Percentiles rank a stretch among this genome's conserved stretches.
Evolutionary conservation across 2,797 vertebrate species (phyloP).

Genomic region (Denticeps clupeoides): DNA sequence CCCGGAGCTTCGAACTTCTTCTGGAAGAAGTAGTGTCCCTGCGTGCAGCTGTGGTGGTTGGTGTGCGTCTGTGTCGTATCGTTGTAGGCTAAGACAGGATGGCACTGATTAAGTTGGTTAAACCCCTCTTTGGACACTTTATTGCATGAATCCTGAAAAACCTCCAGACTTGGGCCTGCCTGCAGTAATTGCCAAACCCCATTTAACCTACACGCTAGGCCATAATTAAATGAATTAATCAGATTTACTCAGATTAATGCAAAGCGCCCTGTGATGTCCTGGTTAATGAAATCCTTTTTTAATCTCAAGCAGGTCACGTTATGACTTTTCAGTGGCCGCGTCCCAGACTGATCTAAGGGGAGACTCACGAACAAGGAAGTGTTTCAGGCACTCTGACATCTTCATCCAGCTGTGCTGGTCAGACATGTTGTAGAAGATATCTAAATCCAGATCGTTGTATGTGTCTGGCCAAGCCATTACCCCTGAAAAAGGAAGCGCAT

Average conservation of each 20-base stretch:
- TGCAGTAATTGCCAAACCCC: too few species aligned
- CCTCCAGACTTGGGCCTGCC: too few species aligned
- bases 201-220: too few species aligned
- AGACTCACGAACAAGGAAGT: conserved; percentile 65
- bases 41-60: conserved; percentile 55
- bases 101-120: too few species aligned
- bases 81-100: conserved; percentile 79
- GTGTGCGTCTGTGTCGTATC: conserved; percentile 50
- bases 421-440: conserved; percentile 66
- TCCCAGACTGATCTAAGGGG: neutral
- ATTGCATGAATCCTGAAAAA: too few species aligned
- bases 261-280: too few species aligned
- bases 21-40: conserved; percentile 61
- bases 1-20: conserved; percentile 48
- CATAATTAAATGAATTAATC: too few species aligned
- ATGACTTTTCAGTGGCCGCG: too few species aligned
- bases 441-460: conserved; percentile 62
- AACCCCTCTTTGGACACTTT: too few species aligned
- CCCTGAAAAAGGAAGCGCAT: conserved; percentile 51
- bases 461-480: conserved; percentile 73
- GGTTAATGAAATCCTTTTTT: too few species aligned
- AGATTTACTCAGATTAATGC: too few species aligned
- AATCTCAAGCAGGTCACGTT: too few species aligned
- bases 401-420: conserved; percentile 55
- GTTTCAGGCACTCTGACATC: conserved; percentile 50